Percentiles rank a stretch among this genome's conserved stretches.
Conservation (phyloP, 2,113 vertebrate genomes). For the Cyphomyrus discorhynchus region DNA sequence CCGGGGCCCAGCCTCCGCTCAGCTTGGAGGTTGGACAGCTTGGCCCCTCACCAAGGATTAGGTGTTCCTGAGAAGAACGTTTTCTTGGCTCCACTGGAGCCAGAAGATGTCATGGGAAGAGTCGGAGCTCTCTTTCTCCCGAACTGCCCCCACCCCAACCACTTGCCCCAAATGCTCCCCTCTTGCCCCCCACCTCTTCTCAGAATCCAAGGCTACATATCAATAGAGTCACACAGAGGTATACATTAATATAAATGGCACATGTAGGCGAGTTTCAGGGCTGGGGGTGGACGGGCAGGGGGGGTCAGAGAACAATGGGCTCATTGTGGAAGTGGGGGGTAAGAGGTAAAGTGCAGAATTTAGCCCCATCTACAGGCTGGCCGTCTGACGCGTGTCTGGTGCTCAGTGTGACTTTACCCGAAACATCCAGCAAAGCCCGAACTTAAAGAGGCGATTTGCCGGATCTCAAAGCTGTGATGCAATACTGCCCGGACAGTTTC, state of each 20-base stretch:
- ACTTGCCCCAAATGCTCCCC: conserved; percentile 47
- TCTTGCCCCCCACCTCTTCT: neutral
- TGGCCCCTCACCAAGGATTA: conserved; percentile 84
- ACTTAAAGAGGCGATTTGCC: neutral
- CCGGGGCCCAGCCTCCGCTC: conserved; percentile 69
- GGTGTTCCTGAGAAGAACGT: conserved; percentile 76
- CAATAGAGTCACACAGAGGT: conserved; percentile 67
- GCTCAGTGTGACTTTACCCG: neutral
- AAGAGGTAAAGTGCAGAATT: conserved; percentile 66
- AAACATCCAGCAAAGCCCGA: neutral
- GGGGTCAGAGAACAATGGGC: conserved; percentile 67
- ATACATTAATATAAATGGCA: conserved; percentile 72
- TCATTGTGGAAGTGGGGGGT: conserved; percentile 59
- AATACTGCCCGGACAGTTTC: neutral
- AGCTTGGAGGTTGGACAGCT: conserved; percentile 70
- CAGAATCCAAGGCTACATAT: conserved; percentile 58
- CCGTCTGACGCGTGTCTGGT: neutral
- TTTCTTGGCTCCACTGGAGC: conserved; percentile 66
- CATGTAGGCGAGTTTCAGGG: conserved; percentile 50
- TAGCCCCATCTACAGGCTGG: conserved; percentile 90
- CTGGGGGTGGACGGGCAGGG: conserved; percentile 43
- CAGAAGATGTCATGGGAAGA: conserved; percentile 69
- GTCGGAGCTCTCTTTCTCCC: conserved; percentile 48
- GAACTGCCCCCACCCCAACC: neutral
- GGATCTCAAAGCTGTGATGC: neutral